These are phyloP conservation scores for Gnathonemus longibarbis DNA, from an alignment of 2,113 vertebrate species.

Conservation along the genomic window DNA sequence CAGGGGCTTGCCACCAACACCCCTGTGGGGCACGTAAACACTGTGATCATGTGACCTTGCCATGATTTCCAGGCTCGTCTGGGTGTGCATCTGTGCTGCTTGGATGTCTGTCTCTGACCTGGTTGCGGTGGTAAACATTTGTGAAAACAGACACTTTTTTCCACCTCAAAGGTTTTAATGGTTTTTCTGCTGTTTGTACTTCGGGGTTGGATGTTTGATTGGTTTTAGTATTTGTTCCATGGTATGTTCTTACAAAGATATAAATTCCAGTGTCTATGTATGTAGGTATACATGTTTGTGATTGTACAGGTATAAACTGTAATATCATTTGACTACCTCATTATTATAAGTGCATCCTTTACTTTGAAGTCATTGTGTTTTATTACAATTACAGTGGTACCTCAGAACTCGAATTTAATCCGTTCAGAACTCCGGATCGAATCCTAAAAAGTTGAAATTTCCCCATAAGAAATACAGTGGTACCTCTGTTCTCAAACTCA, in stretches of 20 bases:
- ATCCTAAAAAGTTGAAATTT: no score
- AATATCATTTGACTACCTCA: neutral
- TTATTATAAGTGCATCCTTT: neutral
- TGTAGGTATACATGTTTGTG: neutral
- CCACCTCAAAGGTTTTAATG: neutral
- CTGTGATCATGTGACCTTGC: neutral
- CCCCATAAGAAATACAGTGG: no score
- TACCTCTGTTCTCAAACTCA: no score
- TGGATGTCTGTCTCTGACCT: neutral
- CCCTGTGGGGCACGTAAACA: neutral
- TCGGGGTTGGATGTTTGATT: neutral
- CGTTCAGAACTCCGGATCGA: no score
- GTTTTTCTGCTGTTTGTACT: neutral
- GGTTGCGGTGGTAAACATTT: neutral
- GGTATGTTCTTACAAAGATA: neutral
- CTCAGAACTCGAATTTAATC: no score
- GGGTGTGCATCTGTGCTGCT: neutral
- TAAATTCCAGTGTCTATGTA: neutral
- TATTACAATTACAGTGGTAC: neutral
- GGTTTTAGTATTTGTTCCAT: neutral
- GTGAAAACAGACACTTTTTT: neutral
- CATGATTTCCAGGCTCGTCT: neutral
- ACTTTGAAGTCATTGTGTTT: neutral
- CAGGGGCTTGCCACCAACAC: neutral
- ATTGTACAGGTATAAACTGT: neutral